Evolutionary conservation across 2,797 vertebrate species (phyloP), one percentile per base, ranked within the genome.

Genomic region (Fratercula arctica): DNA sequence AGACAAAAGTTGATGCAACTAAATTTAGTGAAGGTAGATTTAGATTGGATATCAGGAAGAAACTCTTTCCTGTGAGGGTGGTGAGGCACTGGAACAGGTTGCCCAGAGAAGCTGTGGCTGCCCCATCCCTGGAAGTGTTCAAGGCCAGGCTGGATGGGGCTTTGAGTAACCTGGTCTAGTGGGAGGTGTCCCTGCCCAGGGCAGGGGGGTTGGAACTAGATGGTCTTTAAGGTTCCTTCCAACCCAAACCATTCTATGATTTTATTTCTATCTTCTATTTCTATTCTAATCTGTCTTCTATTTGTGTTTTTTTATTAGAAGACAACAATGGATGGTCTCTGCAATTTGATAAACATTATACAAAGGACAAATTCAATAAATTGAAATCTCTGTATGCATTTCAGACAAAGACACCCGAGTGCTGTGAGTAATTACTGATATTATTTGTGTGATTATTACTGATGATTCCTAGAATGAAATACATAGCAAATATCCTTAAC

Each of bases 301-400:
- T 93, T 69, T 85, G 12, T n/a, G 39, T 3, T 70, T 43, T 94
- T 90, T 93, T 80, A 92, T 89, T 96, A 99, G 99, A 98, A 89
- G 99, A 99, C 98, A 99, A 99, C 97, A 99, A 98, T 43, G 99
- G 99, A 87, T 99, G 99, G 99, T 98, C 99, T 41, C 98, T 98
- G 90, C 98, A 99, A 67, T 98, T 99, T 43, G 99, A 99, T 97
- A 99, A 98, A 90, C 99, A 99, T 90, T 99, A 99, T 94, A 98
- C 93, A 17, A 94, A 96, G 85, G 94, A 95, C 77, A 96, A 73
- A 59, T 95, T 97, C 85, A 93, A 96, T 64, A 96, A 93, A 94
- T 88, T 98, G 88, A 98, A 98, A 95, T 98, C 98, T 25, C 97
- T 92, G 63, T 85, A 97, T 64, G 97, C 97, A 14, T 89, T 97